Conservation (phyloP, 2,113 vertebrate genomes). For the Nannospalax galili region DNA sequence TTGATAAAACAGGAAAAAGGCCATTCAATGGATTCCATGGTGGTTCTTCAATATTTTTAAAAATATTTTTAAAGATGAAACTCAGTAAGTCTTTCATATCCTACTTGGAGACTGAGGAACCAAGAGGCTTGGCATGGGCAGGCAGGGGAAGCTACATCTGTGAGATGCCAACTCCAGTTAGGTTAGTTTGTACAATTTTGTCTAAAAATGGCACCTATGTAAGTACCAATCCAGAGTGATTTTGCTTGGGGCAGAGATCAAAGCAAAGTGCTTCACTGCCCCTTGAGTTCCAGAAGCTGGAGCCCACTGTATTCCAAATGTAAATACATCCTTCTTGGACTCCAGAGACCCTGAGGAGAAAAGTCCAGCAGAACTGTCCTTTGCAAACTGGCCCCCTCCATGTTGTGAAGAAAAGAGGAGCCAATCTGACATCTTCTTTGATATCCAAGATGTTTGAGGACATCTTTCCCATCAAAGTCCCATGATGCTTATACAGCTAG, state of each 20-base stretch:
- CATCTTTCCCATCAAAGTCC: too few relatives aligned
- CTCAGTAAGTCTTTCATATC: conserved; percentile 73
- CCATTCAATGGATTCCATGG: conserved; percentile 76
- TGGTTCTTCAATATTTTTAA: conserved; percentile 63
- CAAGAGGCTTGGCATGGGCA: conserved; percentile 73
- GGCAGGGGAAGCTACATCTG: conserved; percentile 44
- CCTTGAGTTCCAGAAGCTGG: conserved; percentile 73
- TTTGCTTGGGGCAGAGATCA: conserved; percentile 82
- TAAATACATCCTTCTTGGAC: conserved; percentile 58
- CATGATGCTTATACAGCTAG: too few relatives aligned
- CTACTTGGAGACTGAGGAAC: conserved; percentile 70
- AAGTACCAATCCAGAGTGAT: conserved; percentile 78
- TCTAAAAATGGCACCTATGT: conserved; percentile 79
- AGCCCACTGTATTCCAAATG: conserved; percentile 53
- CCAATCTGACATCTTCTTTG: background rate
- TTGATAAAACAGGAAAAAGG: conserved; percentile 78
- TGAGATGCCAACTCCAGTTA: conserved; percentile 52
- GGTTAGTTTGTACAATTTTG: conserved; percentile 71
- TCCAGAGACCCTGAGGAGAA: conserved; percentile 57
- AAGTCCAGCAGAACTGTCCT: conserved; percentile 18
- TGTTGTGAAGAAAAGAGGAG: conserved; percentile 44
- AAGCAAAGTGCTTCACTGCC: conserved; percentile 76
- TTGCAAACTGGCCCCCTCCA: conserved; percentile 62
- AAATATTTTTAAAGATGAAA: conserved; percentile 72
- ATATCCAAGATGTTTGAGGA: too few relatives aligned